Conservation (phyloP, 2,888 invertebrate genomes). For the Drosophila affinis region DNA sequence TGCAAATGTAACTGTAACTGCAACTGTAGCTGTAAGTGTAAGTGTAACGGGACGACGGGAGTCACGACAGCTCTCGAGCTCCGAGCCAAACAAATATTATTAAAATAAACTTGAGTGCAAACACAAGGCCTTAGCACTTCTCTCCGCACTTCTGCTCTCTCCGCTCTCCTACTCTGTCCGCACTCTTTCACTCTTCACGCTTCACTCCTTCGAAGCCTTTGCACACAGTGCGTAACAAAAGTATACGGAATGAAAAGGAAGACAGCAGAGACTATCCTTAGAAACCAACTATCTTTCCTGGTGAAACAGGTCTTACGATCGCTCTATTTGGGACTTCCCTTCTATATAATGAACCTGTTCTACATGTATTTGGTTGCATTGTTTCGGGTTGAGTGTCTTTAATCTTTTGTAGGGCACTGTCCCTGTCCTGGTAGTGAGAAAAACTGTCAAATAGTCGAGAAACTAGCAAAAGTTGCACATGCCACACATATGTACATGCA, state of each 20-base stretch:
- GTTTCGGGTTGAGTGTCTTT: background rate
- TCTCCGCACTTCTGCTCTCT: background rate
- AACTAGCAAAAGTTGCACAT: slow-evolving; percentile 55
- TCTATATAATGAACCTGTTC: background rate
- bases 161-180: slow-evolving; percentile 11
- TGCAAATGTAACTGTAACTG: slow-evolving; percentile 31
- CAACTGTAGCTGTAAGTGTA: no score
- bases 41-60: slow-evolving; percentile 34
- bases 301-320: no score
- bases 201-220: slow-evolving; percentile 14
- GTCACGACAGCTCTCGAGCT: slow-evolving; percentile 66
- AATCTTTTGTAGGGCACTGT: slow-evolving; percentile 39
- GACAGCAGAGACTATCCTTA: background rate
- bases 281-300: no score
- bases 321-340: no score
- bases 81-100: slow-evolving; percentile 60
- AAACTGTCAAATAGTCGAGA: slow-evolving; percentile 34
- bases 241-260: slow-evolving; percentile 13
- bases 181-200: background rate
- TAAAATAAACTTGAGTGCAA: slow-evolving; percentile 46
- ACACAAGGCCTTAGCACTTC: slow-evolving; percentile 16
- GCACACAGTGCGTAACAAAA: slow-evolving; percentile 31
- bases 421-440: slow-evolving; percentile 31
- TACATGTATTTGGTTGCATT: slow-evolving; percentile 9
- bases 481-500: slow-evolving; percentile 45